Conservation (phyloP, 2,113 vertebrate species). For the Formicarius rufipectus region DNA sequence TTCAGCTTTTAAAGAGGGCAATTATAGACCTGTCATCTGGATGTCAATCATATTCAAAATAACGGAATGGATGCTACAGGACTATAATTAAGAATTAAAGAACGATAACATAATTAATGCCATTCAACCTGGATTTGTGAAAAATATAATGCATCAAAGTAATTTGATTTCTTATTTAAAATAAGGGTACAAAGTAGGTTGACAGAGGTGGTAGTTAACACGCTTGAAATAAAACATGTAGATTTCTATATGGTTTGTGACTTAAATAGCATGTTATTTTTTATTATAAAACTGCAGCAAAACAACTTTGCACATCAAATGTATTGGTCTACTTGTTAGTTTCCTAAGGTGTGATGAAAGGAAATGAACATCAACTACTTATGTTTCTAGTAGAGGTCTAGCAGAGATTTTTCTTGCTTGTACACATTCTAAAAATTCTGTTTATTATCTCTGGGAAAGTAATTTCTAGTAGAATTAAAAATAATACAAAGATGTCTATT, state of each 20-base stretch:
- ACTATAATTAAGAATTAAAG: constrained; percentile 25
- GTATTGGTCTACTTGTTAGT: background rate
- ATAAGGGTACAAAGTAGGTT: background rate
- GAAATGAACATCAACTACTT: background rate
- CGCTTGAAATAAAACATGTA: background rate
- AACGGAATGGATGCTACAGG: background rate
- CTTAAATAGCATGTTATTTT: background rate
- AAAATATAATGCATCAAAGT: background rate
- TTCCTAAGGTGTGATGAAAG: background rate
- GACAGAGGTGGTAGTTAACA: background rate
- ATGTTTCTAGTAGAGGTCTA: background rate
- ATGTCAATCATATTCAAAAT: constrained; percentile 15
- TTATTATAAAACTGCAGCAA: background rate
- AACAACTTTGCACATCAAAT: background rate
- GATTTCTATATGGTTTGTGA: background rate
- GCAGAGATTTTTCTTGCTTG: background rate
- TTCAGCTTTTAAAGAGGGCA: constrained; percentile 5
- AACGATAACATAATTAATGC: background rate
- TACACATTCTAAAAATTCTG: background rate
- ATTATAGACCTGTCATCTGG: constrained; percentile 23
- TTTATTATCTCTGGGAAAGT: background rate
- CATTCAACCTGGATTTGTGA: background rate
- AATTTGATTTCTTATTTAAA: background rate
- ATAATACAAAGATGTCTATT: background rate
- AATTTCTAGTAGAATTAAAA: background rate